Percentiles rank a stretch among this genome's conserved stretches.
Conservation (phyloP, 2,797 vertebrate genomes). For the Steatocranus sp. region DNA sequence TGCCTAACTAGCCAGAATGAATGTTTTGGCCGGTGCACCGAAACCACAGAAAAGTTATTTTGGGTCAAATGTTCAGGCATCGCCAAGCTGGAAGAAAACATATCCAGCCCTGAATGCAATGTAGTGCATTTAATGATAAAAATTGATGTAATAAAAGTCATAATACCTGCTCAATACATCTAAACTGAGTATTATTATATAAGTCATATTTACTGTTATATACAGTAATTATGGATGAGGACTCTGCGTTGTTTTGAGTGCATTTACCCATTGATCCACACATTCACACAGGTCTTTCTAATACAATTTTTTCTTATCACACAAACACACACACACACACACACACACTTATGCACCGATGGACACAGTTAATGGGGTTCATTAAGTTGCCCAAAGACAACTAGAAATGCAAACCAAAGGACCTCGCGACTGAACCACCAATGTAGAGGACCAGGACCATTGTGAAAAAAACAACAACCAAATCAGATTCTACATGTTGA, state of each 20-base stretch:
- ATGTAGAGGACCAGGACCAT: neutral
- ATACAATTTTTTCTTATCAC: neutral
- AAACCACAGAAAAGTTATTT: neutral
- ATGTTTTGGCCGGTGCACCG: neutral
- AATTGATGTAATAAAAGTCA: neutral
- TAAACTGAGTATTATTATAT: neutral
- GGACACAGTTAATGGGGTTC: neutral
- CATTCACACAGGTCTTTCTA: neutral
- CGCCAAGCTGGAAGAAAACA: neutral
- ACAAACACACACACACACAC: neutral
- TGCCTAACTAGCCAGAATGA: neutral
- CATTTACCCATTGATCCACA: neutral
- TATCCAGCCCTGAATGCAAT: neutral
- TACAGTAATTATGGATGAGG: neutral
- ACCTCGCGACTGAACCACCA: neutral
- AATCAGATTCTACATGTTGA: neutral
- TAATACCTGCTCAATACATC: neutral
- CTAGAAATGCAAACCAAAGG: neutral
- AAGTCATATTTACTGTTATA: neutral
- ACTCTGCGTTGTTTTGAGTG: neutral
- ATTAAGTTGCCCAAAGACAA: neutral
- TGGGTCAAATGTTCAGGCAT: neutral
- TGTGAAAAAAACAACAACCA: rapidly evolving
- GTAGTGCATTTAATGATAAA: neutral
- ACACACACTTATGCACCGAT: neutral